A percentile compares a stretch with the other conserved stretches of the same genome.
Evolutionary conservation across 2,113 vertebrate genomes (phyloP).

Genomic region (Promerops cafer): DNA sequence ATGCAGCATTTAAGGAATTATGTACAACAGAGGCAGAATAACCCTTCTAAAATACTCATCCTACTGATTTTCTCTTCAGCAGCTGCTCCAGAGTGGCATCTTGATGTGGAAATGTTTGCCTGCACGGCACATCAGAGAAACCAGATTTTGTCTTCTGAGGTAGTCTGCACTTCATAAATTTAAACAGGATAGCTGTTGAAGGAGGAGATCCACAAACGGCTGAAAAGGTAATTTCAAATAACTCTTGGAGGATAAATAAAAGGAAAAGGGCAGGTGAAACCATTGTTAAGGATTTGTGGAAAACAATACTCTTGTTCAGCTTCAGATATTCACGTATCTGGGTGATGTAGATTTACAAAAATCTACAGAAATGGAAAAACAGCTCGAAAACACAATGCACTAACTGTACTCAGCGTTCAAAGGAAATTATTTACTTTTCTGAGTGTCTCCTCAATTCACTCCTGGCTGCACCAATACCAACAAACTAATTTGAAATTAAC

Average conservation of each 20-base stretch:
- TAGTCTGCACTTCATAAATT: not conserved
- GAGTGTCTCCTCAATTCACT: not conserved
- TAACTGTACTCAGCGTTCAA: not conserved
- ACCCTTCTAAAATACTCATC: not conserved
- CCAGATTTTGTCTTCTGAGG: not conserved
- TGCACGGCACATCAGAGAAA: not conserved
- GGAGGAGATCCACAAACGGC: not conserved
- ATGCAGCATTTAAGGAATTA: not conserved
- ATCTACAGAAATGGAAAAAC: not conserved
- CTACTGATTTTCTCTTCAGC: not conserved
- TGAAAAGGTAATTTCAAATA: not conserved
- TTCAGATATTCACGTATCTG: not conserved
- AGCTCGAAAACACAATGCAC: not conserved
- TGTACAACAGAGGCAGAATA: not conserved
- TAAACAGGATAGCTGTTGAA: not conserved
- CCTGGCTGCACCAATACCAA: not conserved
- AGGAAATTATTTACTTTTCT: not conserved
- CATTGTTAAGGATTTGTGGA: not conserved
- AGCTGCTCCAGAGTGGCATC: not conserved
- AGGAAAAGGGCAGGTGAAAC: not conserved
- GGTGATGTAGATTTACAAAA: not conserved
- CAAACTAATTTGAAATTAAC: slow-evolving; percentile 28
- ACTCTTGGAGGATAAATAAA: not conserved
- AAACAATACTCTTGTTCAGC: not conserved
- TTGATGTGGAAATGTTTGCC: not conserved